A percentile compares a stretch with the other conserved stretches of the same genome.
Conservation (phyloP, 2,888 invertebrate genomes). For the Oligia strigilis region DNA sequence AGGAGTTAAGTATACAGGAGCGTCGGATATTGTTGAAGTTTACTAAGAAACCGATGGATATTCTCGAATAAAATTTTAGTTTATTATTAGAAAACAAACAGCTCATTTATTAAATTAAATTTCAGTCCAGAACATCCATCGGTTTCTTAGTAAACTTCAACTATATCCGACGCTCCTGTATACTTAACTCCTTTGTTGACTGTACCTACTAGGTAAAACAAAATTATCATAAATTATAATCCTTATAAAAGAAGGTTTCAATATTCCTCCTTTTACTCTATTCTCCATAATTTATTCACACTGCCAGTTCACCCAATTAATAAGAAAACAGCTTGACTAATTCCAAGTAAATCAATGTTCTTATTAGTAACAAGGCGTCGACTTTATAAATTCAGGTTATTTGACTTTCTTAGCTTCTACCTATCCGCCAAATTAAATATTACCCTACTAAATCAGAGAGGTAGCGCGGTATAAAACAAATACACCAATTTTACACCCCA, state of each 20-base stretch:
- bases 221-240: not conserved
- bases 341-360: conserved; percentile 52
- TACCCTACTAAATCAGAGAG: conserved; percentile 67
- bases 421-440: conserved; percentile 68
- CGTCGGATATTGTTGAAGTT: too few relatives aligned
- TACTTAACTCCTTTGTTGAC: too few relatives aligned
- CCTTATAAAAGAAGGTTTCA: too few relatives aligned
- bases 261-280: not conserved
- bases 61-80: too few relatives aligned
- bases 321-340: conserved; percentile 44
- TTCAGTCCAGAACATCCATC: too few relatives aligned
- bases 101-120: too few relatives aligned
- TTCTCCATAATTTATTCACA: conserved; percentile 26
- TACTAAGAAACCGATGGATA: too few relatives aligned
- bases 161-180: too few relatives aligned
- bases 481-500: conserved; percentile 69
- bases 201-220: not conserved
- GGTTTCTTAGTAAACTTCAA: too few relatives aligned
- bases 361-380: conserved; percentile 44
- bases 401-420: conserved; percentile 49
- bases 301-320: conserved; percentile 43
- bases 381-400: conserved; percentile 57
- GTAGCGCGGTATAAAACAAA: conserved; percentile 64
- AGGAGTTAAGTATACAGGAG: too few relatives aligned
- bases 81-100: too few relatives aligned